Conservation (phyloP, 2,888 invertebrate species). For the Ophion slaviceki region DNA sequence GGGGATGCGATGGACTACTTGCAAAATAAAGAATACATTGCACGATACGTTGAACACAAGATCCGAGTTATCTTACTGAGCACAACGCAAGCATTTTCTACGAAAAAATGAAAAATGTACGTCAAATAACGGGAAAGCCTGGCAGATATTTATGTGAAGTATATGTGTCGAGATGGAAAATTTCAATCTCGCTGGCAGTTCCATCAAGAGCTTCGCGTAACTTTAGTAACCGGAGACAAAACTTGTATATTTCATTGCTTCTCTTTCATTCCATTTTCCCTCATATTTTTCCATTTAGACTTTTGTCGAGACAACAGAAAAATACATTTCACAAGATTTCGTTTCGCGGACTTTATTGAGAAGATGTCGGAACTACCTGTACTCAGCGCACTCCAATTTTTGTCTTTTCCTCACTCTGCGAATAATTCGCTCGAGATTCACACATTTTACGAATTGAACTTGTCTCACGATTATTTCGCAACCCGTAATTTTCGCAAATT, state of each 20-base stretch:
- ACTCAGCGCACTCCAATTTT: not conserved
- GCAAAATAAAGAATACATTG: not conserved
- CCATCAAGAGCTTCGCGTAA: slow-evolving; percentile 15
- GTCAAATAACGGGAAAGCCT: slow-evolving; percentile 28
- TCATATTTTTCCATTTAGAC: slow-evolving; percentile 33
- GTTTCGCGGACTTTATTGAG: not conserved
- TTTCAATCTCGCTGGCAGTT: slow-evolving; percentile 47
- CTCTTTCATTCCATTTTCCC: slow-evolving; percentile 34
- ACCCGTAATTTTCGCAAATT: no score
- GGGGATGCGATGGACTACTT: not conserved
- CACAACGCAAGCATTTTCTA: slow-evolving; percentile 18
- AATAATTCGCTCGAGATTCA: not conserved
- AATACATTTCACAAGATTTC: not conserved
- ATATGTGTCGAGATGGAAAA: slow-evolving; percentile 27
- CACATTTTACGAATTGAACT: not conserved
- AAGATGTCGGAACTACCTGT: not conserved
- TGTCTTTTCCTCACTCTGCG: no score
- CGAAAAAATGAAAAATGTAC: not conserved
- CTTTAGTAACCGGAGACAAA: slow-evolving; percentile 1
- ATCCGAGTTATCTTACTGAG: not conserved
- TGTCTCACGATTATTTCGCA: no score
- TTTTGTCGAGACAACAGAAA: not conserved
- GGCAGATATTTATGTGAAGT: slow-evolving; percentile 15
- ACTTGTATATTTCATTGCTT: slow-evolving; percentile 29
- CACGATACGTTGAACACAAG: not conserved